Conservation (phyloP, 2,888 invertebrate genomes). For the Drosophila limbata region DNA sequence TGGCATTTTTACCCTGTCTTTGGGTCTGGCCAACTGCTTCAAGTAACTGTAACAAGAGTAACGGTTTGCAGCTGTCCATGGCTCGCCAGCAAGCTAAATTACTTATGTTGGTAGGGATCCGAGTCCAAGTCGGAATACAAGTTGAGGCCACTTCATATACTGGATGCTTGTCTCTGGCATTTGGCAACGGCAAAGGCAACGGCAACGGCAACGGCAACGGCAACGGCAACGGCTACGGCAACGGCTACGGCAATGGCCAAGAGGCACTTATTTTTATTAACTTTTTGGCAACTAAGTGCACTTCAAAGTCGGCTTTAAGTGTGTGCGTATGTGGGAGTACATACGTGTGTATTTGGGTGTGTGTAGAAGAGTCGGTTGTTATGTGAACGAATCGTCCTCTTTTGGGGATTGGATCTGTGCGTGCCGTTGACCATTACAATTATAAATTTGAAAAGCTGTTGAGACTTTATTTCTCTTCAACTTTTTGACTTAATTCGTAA, state of each 20-base stretch:
- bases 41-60: slow-evolving; percentile 38
- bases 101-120: slow-evolving; percentile 51
- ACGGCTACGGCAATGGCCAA: slow-evolving; percentile 51
- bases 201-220: slow-evolving; percentile 48
- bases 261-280: slow-evolving; percentile 79
- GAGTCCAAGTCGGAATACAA: slow-evolving; percentile 17
- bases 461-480: slow-evolving; percentile 10
- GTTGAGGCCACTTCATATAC: slow-evolving; percentile 52
- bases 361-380: slow-evolving; percentile 28
- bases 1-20: slow-evolving; percentile 35
- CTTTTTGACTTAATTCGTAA: slow-evolving; percentile 9
- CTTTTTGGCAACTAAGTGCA: slow-evolving; percentile 75
- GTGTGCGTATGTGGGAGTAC: slow-evolving; percentile 19
- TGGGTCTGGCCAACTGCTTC: slow-evolving; percentile 34
- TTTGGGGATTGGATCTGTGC: slow-evolving; percentile 16
- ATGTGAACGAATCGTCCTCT: slow-evolving; percentile 31
- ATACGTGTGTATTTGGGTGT: slow-evolving; percentile 17
- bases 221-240: slow-evolving; percentile 11
- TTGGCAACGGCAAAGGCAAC: slow-evolving; percentile 20
- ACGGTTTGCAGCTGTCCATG: slow-evolving; percentile 55
- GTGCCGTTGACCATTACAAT: slow-evolving; percentile 44
- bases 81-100: slow-evolving; percentile 65
- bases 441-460: slow-evolving; percentile 46
- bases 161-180: slow-evolving; percentile 29
- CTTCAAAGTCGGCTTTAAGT: slow-evolving; percentile 59